A percentile compares a stretch with the other conserved stretches of the same genome.
phyloP scores from a whole-genome alignment of 2,888 invertebrate species.

The Anthophora plumipes region DNA sequence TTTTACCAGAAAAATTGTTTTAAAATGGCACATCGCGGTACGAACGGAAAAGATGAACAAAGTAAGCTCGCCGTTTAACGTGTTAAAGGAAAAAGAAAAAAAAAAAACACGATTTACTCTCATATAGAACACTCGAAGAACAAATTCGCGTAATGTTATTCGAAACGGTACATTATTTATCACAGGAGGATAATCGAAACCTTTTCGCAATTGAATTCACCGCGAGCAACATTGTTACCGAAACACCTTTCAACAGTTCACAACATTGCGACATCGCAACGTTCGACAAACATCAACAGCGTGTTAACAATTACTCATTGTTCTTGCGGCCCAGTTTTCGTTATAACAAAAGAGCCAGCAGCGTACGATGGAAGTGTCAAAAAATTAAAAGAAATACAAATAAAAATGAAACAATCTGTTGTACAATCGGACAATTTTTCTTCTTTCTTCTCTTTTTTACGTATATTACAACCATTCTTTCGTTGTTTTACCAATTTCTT shows the following conservation, averaged over 20 bases:
- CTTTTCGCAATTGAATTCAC: not conserved
- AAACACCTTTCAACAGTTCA: constrained; percentile 2
- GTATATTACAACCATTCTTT: not conserved
- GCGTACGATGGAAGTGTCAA: not conserved
- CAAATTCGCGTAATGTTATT: not conserved
- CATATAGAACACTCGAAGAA: too few species aligned
- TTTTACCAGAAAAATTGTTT: too few species aligned
- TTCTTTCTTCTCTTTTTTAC: too few species aligned
- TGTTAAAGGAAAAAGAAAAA: too few species aligned
- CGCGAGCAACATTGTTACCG: not conserved
- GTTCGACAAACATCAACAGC: not conserved
- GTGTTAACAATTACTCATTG: not conserved
- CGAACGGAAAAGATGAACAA: too few species aligned
- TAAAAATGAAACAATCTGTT: not conserved
- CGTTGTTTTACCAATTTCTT: not conserved
- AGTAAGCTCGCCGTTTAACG: too few species aligned
- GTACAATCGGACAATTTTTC: not conserved
- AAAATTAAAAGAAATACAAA: too few species aligned
- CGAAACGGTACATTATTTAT: not conserved
- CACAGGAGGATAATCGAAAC: constrained; percentile 3
- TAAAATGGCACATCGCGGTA: too few species aligned
- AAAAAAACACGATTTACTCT: too few species aligned
- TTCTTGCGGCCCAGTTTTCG: not conserved
- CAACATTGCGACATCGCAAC: constrained; percentile 3
- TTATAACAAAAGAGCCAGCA: not conserved